Evolutionary conservation across 2,113 vertebrate species (phyloP).

Genomic region (Sander vitreus): DNA sequence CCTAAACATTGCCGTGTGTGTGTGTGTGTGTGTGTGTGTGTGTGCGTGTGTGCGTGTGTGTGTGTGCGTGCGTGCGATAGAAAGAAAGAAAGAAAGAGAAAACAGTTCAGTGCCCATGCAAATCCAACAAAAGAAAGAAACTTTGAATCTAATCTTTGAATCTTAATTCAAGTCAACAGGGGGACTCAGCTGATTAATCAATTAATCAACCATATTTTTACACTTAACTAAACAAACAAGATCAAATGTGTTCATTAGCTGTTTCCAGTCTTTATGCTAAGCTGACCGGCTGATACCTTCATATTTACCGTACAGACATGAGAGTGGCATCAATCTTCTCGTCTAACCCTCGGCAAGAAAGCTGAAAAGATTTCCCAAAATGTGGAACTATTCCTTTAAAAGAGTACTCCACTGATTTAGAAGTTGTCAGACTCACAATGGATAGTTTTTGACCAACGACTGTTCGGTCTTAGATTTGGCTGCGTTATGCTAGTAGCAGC

Average conservation of each 20-base stretch:
- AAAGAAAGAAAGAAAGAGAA: background rate
- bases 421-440: too few species aligned
- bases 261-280: background rate
- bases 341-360: background rate
- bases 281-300: background rate
- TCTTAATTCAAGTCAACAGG: background rate
- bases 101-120: background rate
- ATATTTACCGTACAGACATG: background rate
- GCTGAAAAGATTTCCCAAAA: background rate
- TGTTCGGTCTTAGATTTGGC: too few species aligned
- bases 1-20: conserved; percentile 37
- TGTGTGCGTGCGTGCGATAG: background rate
- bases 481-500: too few species aligned
- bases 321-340: background rate
- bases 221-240: background rate
- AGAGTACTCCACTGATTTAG: background rate
- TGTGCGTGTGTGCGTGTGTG: conserved; percentile 28
- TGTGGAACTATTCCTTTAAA: background rate
- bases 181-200: background rate
- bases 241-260: background rate
- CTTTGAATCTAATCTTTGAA: conserved; percentile 13
- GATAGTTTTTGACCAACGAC: too few species aligned
- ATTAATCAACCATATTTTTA: background rate
- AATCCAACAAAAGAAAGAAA: conserved; percentile 41
- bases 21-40: background rate